Conservation (phyloP, 2,797 vertebrate species). For the Scarus forsteni region DNA sequence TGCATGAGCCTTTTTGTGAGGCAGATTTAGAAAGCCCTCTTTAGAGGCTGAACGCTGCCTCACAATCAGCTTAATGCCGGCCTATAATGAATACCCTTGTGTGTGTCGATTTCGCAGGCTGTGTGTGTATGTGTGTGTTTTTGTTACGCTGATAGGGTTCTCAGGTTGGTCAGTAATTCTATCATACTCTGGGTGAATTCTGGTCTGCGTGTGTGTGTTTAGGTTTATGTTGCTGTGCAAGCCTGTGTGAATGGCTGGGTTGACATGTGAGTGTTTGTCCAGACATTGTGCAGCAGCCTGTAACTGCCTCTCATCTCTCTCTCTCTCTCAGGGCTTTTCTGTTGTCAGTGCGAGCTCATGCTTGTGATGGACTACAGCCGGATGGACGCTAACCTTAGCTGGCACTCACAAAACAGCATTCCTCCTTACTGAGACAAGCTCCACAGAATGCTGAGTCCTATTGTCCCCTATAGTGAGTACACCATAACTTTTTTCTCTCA, state of each 20-base stretch:
- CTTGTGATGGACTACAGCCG: constrained; percentile 85
- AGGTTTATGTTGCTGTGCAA: constrained; percentile 44
- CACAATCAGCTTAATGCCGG: constrained; percentile 86
- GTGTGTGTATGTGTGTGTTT: constrained; percentile 42
- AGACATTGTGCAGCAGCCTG: constrained; percentile 74
- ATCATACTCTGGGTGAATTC: constrained; percentile 49
- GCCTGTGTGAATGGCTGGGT: constrained; percentile 53
- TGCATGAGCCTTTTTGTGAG: constrained; percentile 84
- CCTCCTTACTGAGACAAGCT: constrained; percentile 84
- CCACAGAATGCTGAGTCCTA: constrained; percentile 90
- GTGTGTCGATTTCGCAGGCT: constrained; percentile 76
- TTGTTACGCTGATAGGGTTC: constrained; percentile 59
- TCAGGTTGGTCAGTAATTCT: constrained; percentile 69
- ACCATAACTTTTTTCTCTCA: constrained; percentile 46
- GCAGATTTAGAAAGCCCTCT: constrained; percentile 86
- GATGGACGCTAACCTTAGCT: constrained; percentile 79
- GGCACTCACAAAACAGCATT: constrained; percentile 82
- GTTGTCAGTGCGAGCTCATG: constrained; percentile 74
- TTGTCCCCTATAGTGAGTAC: constrained; percentile 90
- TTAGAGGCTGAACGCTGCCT: constrained; percentile 80
- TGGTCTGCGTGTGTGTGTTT: constrained; percentile 34
- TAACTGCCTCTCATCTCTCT: constrained; percentile 60
- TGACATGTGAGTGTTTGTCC: constrained; percentile 72
- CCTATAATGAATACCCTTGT: constrained; percentile 84
- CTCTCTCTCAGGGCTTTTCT: constrained; percentile 66